A percentile compares a stretch with the other conserved stretches of the same genome.
Evolutionary conservation across 2,113 vertebrate species (phyloP).

Genomic region (Cyphomyrus discorhynchus): DNA sequence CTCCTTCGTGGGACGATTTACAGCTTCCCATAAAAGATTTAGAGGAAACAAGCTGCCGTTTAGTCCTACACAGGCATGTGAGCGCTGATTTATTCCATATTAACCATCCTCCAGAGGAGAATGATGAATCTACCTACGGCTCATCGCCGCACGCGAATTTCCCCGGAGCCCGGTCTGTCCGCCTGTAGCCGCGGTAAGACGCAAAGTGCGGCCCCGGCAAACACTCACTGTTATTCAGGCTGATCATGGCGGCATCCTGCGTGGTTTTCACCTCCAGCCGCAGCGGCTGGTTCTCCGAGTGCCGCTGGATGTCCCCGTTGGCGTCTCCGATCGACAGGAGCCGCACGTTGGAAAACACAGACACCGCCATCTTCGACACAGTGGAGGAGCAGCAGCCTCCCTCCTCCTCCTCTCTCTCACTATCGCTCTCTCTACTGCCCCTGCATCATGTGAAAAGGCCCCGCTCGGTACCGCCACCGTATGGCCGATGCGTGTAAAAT

Average conservation of each 20-base stretch:
- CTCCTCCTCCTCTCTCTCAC: not conserved
- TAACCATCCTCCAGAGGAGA: not conserved
- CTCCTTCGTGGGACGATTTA: not conserved
- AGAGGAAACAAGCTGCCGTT: not conserved
- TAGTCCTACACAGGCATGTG: not conserved
- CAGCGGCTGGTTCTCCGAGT: slow-evolving; percentile 85
- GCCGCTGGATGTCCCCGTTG: slow-evolving; percentile 89
- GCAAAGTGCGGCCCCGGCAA: not conserved
- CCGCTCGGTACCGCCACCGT: slow-evolving; percentile 34
- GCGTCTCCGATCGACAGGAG: slow-evolving; percentile 90
- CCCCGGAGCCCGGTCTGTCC: not conserved
- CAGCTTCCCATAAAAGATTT: not conserved
- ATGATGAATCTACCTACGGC: not conserved
- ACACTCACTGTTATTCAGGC: slow-evolving; percentile 76
- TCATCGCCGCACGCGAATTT: not conserved
- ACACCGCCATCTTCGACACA: slow-evolving; percentile 77
- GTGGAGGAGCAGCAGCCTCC: slow-evolving; percentile 42
- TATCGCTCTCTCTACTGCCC: not conserved
- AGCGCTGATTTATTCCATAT: not conserved
- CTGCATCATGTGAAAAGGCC: not conserved
- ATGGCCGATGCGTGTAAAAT: not conserved
- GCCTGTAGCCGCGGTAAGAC: not conserved
- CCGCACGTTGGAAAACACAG: slow-evolving; percentile 86
- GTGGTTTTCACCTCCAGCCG: slow-evolving; percentile 78
- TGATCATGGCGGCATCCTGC: slow-evolving; percentile 74